Evolutionary conservation across 2,888 invertebrate genomes (phyloP), one percentile per base, ranked within the genome.

Genomic region (Hyppa rectilinea): DNA sequence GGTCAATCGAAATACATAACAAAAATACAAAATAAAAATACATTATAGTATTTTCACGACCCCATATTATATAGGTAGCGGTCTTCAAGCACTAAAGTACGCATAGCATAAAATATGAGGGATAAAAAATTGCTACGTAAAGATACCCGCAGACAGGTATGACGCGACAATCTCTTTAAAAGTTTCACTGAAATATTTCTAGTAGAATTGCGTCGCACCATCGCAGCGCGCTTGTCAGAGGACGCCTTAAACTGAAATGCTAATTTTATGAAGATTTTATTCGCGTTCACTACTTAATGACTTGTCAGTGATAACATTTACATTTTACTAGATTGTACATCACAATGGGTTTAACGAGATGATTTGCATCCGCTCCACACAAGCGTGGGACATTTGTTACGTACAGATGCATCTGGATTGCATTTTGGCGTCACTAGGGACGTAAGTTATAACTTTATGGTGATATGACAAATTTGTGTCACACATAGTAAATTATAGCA

Each of bases 271-370:
- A 74, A 55, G 73, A 71, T 77, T 82, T 87, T 81, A 81, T 83
- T 73, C 67, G 64, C 62, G 58, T 75, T 63, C 76, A 78, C 74
- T 80, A 79, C 75, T 81, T 87, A 87, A 90, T 85, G 84, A 70
- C 81, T 81, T 70, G 78, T 69, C 67, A 67, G 79, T 81, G 75
- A 86, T 89, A 80, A 87, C 76, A 91, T 91, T 91, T 87, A 84
- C 90, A 91, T 91, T 88, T 89, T 87, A 88, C 85, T 84, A 81
- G 83, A 84, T 78, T 49, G 55, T 62, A 66, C 66, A 67, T 55
- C 60, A 70, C 61, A 60, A 70, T 64, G 61, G 64, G 68, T 78
- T 77, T 77, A 73, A 74, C 63, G 71, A 78, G 63, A 36, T 55
- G 26, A 80, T 85, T 85, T 85, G 81, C 83, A 85, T 82, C 61